Evolutionary conservation across 2,113 vertebrate species (phyloP).

Genomic region (Odontophorus gujanensis): DNA sequence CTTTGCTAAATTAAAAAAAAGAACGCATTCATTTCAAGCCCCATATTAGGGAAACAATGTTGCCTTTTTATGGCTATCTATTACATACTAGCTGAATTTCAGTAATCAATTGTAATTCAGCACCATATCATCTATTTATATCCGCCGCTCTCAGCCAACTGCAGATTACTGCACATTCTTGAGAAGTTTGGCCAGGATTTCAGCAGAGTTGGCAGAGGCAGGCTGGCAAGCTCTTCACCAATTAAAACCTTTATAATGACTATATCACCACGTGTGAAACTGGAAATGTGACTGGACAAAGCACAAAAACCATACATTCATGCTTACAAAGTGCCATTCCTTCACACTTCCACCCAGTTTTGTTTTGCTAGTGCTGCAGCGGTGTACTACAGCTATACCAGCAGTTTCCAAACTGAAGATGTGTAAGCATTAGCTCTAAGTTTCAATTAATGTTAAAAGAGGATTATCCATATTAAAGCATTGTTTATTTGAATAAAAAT

Average conservation of each 20-base stretch:
- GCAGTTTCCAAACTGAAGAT: background rate
- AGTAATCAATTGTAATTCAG: slow-evolving; percentile 57
- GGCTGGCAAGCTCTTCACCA: background rate
- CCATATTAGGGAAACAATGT: background rate
- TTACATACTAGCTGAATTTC: slow-evolving; percentile 30
- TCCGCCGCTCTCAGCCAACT: background rate
- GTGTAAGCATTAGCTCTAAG: background rate
- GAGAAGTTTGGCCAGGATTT: slow-evolving; percentile 38
- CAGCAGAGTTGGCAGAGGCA: slow-evolving; percentile 39
- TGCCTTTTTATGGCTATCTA: slow-evolving; percentile 33
- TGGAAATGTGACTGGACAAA: slow-evolving; percentile 4
- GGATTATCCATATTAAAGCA: slow-evolving; percentile 45
- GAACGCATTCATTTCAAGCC: background rate
- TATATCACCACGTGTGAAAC: background rate
- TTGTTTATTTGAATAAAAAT: background rate
- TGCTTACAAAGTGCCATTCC: background rate
- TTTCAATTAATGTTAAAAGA: slow-evolving; percentile 22
- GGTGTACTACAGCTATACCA: background rate
- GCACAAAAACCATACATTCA: background rate
- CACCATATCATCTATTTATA: slow-evolving; percentile 62
- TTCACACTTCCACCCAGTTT: rapidly evolving
- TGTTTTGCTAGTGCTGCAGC: background rate
- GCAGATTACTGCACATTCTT: slow-evolving; percentile 2
- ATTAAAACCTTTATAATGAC: slow-evolving; percentile 34
- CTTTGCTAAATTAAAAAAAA: background rate